A percentile compares a stretch with the other conserved stretches of the same genome.
Conservation (phyloP, 2,113 vertebrate genomes). For the Pimephales promelas region DNA sequence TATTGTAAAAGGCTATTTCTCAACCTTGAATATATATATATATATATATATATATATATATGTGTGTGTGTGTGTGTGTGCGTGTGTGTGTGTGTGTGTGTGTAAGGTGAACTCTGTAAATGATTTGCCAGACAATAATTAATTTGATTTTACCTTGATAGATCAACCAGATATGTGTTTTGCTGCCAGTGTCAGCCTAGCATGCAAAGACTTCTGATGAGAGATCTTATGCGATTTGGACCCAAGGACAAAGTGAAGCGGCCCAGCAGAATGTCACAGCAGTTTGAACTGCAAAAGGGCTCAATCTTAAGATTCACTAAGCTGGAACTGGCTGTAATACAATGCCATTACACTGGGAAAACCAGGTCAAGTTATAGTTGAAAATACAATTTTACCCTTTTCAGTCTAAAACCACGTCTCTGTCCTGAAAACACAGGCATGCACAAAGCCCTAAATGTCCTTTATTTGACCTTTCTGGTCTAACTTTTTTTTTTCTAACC, state of each 20-base stretch:
- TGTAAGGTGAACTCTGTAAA: background rate
- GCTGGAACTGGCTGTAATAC: constrained; percentile 76
- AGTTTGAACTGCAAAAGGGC: constrained; percentile 71
- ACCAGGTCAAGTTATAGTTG: constrained; percentile 64
- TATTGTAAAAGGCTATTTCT: background rate
- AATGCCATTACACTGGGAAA: constrained; percentile 67
- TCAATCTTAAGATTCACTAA: constrained; percentile 75
- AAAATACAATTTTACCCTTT: constrained; percentile 60
- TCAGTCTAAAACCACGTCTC: constrained; percentile 40
- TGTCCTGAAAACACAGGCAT: constrained; percentile 44
- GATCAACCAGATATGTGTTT: constrained; percentile 40
- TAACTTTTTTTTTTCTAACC: background rate
- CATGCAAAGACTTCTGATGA: constrained; percentile 45
- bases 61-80: too few species aligned
- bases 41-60: too few species aligned
- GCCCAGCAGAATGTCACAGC: constrained; percentile 70
- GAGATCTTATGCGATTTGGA: constrained; percentile 55
- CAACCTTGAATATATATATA: background rate
- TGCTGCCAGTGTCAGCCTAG: background rate
- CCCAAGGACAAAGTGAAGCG: constrained; percentile 69
- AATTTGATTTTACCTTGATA: constrained; percentile 53
- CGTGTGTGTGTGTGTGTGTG: too few species aligned
- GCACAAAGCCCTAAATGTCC: constrained; percentile 45
- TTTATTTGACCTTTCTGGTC: constrained; percentile 59
- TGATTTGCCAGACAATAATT: constrained; percentile 14